A percentile compares a stretch with the other conserved stretches of the same genome.
These are phyloP conservation scores for Catharus bicknelli DNA, from an alignment of 2,113 vertebrate genomes.

Conservation along the genomic window DNA sequence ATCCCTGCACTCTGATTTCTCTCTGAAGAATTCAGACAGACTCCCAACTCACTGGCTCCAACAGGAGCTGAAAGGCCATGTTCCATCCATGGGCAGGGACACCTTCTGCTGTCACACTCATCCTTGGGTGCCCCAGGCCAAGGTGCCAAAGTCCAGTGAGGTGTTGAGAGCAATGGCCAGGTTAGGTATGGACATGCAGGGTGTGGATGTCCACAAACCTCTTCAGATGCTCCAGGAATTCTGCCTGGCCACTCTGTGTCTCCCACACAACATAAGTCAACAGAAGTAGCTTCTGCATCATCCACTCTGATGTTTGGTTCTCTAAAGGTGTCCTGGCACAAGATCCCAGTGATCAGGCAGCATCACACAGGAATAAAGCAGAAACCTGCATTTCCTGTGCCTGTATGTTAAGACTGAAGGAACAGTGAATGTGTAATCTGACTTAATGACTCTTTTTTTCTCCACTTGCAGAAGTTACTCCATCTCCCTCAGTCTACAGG, in stretches of 20 bases:
- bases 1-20: no score
- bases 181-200: neutral
- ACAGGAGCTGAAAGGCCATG: neutral
- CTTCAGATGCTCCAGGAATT: neutral
- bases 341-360: neutral
- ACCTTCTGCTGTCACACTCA: accelerated
- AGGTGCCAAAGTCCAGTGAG: neutral
- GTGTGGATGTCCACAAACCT: neutral
- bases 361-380: neutral
- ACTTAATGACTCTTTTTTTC: neutral
- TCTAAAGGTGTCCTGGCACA: neutral
- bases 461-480: constrained; percentile 11
- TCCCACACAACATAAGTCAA: neutral
- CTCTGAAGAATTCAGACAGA: no score
- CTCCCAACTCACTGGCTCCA: no score
- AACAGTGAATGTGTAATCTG: neutral
- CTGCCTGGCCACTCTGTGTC: neutral
- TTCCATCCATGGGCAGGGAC: neutral
- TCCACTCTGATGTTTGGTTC: neutral
- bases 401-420: neutral
- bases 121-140: neutral
- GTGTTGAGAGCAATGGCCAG: neutral
- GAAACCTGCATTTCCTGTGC: neutral
- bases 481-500: constrained; percentile 46
- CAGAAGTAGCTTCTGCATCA: neutral